Evolutionary conservation across 2,797 vertebrate species (phyloP).

Genomic region (Urocyon cinereoargenteus): DNA sequence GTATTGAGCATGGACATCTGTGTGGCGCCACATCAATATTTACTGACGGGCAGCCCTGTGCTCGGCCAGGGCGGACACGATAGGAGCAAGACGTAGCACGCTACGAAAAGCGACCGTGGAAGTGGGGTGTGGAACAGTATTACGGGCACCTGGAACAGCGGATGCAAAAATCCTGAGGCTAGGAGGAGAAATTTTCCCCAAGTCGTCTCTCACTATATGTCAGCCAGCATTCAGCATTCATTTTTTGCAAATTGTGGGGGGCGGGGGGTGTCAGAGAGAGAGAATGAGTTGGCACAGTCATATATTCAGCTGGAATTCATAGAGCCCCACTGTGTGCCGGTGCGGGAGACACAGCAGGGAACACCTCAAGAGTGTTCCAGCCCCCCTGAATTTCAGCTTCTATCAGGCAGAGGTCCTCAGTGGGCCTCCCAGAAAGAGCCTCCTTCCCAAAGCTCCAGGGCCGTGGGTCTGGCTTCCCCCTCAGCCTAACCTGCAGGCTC

Average conservation of each 20-base stretch:
- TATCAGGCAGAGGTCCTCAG: not conserved
- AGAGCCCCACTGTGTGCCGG: not conserved
- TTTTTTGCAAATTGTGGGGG: not conserved
- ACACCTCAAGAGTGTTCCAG: not conserved
- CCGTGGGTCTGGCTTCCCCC: not conserved
- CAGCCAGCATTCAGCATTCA: not conserved
- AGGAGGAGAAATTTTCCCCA: rapidly evolving
- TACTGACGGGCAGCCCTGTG: not conserved
- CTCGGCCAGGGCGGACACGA: not conserved
- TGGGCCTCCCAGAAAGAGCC: not conserved
- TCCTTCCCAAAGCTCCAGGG: not conserved
- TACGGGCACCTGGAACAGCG: rapidly evolving
- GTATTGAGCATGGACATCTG: not conserved
- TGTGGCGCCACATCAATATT: not conserved
- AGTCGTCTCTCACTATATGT: rapidly evolving
- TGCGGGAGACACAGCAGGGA: rapidly evolving
- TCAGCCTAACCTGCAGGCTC: rapidly evolving
- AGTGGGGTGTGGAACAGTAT: rapidly evolving
- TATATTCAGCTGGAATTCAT: rapidly evolving
- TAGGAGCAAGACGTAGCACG: rapidly evolving
- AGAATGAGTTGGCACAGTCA: too few relatives aligned
- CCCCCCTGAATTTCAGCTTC: not conserved
- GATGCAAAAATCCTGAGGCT: not conserved
- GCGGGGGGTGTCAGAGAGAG: too few relatives aligned
- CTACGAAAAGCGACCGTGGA: rapidly evolving